These are phyloP conservation scores for Corythoichthys intestinalis DNA, from an alignment of 2,113 vertebrate species.

Conservation along the genomic window DNA sequence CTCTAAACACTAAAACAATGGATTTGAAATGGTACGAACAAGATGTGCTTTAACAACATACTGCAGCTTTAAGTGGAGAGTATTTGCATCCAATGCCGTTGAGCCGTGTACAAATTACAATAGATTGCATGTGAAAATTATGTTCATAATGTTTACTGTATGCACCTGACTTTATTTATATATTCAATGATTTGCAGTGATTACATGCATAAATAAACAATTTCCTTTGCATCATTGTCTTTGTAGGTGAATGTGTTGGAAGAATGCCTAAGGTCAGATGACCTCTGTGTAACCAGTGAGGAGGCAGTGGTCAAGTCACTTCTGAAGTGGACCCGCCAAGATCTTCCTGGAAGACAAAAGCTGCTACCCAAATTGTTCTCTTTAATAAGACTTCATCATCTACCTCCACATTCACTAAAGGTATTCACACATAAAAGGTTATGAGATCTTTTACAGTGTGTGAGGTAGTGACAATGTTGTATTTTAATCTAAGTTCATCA, in stretches of 20 bases:
- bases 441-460: background rate
- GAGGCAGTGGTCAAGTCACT: constrained; percentile 81
- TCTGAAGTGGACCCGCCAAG: constrained; percentile 81
- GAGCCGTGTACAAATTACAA: no score
- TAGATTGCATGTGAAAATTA: no score
- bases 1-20: no score
- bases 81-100: no score
- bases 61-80: no score
- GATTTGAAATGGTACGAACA: no score
- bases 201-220: background rate
- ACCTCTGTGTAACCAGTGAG: constrained; percentile 83
- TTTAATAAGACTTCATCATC: constrained; percentile 85
- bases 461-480: background rate
- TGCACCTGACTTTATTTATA: background rate
- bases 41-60: no score
- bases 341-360: constrained; percentile 73
- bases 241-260: constrained; percentile 77
- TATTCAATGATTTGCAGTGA: background rate
- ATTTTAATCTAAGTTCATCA: background rate
- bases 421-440: constrained; percentile 20
- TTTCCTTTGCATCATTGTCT: background rate
- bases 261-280: constrained; percentile 81
- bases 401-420: constrained; percentile 63
- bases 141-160: no score
- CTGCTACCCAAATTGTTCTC: constrained; percentile 79